These are phyloP conservation scores for Magallana angulata DNA, from an alignment of 1,140 invertebrate genomes.

Conservation along the genomic window DNA sequence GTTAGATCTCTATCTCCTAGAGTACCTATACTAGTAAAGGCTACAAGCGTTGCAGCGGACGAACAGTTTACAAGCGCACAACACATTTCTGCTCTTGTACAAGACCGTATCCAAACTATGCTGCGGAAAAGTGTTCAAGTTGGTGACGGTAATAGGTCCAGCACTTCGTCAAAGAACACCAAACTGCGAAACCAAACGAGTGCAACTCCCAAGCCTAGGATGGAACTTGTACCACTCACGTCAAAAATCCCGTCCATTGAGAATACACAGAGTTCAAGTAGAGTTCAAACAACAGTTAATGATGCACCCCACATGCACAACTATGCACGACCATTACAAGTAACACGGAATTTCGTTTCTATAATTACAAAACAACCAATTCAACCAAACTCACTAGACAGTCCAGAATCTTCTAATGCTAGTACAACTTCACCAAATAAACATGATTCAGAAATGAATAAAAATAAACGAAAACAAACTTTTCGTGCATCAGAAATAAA, in stretches of 20 bases:
- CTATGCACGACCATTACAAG: background rate
- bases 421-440: background rate
- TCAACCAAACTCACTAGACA: background rate
- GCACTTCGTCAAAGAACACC: background rate
- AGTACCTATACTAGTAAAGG: too few species aligned
- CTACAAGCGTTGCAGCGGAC: background rate
- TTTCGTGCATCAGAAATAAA: background rate
- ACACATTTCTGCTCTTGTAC: background rate
- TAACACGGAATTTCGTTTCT: background rate
- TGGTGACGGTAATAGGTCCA: background rate
- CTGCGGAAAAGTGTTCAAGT: background rate
- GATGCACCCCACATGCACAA: background rate
- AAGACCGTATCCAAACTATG: constrained; percentile 7
- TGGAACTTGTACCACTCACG: too few species aligned
- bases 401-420: background rate
- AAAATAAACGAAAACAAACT: constrained; percentile 1
- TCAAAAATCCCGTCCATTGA: too few species aligned
- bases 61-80: background rate
- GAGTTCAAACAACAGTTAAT: background rate
- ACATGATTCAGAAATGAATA: background rate
- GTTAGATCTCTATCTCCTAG: background rate
- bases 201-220: too few species aligned
- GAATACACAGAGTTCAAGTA: too few species aligned
- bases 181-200: background rate
- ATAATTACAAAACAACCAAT: background rate